Base-by-base conservation (phyloP, 2,113 vertebrate species). In the Paraplagusia blochii region DNA sequence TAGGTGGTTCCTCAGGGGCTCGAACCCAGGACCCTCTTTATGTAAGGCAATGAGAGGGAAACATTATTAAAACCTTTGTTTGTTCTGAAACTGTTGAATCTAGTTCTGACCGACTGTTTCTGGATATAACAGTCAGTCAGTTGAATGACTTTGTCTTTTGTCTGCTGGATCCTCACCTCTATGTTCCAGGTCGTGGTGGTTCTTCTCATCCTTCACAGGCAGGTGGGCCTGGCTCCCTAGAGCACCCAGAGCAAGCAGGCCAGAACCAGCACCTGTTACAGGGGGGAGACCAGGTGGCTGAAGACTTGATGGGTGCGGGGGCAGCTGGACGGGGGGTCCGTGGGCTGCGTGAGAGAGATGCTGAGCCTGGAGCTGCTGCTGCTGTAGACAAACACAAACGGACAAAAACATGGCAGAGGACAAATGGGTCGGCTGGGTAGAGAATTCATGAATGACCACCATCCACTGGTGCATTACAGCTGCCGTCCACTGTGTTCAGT, bases 341-440 rank as follows among this genome's bases (percentile, higher is more conserved):
- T 98, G 96, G 14, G 94, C 92, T 0, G 96, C 93, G 11, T 98
- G 96, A 17, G 96, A 96, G 55, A 98, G 95, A 83, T 97, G 96
- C 85, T 98, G 95, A 0, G 95, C 95, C 91, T 98, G 95, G 68
- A 97, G 95, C 85, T 98, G 96, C 90, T 98, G 96, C 90, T 98
- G 96, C 96, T 98, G 92, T 71, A 89, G 89, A 79, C 76, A 80
- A 78, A 78, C 9, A 39, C 55, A 68, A 62, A 58, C 56, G 56
- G 76, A 82, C 29, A 57, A 29, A 83, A 52, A 72, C 76, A 90
- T 77, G 53, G 84, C 80, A 84, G 44, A 81, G 50, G 80, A 82
- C 85, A 80, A 90, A 85, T 89, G 86, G 87, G 89, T 90, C 66
- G 71, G 84, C 78, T 83, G 85, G 87, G 82, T 87, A 86, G 45